These are phyloP conservation scores for Lepeophtheirus nordmannii DNA, from an alignment of 2,888 invertebrate genomes.

Conservation along the genomic window DNA sequence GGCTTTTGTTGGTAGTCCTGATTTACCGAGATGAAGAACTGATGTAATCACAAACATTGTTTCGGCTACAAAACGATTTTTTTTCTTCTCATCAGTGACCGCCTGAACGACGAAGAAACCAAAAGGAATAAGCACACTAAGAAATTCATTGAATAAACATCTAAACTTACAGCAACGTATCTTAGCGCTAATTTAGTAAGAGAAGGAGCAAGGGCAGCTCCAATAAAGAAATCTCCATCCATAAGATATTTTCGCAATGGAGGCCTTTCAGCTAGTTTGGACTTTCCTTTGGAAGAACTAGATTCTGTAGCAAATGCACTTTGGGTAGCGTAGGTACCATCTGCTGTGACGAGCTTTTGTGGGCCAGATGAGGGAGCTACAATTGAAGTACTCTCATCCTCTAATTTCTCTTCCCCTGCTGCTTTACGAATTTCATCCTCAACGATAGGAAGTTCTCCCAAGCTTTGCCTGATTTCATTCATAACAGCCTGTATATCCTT, in stretches of 20 bases:
- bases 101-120: background rate
- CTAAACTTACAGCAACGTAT: constrained; percentile 37
- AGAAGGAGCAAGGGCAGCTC: constrained; percentile 75
- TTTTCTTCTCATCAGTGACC: constrained; percentile 30
- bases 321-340: constrained; percentile 97
- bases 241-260: constrained; percentile 71
- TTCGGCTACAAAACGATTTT: constrained; percentile 53
- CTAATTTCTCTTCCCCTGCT: constrained; percentile 49
- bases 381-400: constrained; percentile 29
- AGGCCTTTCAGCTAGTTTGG: constrained; percentile 53
- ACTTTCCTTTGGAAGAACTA: constrained; percentile 33
- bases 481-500: constrained; percentile 65
- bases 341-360: constrained; percentile 77
- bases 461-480: constrained; percentile 51
- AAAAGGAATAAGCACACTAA: constrained; percentile 31
- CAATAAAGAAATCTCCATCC: constrained; percentile 90
- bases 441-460: constrained; percentile 54
- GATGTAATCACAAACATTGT: constrained; percentile 75
- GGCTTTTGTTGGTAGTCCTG: constrained; percentile 42
- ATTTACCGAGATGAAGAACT: constrained; percentile 69
- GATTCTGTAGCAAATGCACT: constrained; percentile 76
- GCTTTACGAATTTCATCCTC: constrained; percentile 49
- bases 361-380: constrained; percentile 29
- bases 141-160: constrained; percentile 26
- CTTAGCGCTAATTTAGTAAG: constrained; percentile 74